Conservation (phyloP, 2,888 invertebrate genomes). For the Sipha maydis region DNA sequence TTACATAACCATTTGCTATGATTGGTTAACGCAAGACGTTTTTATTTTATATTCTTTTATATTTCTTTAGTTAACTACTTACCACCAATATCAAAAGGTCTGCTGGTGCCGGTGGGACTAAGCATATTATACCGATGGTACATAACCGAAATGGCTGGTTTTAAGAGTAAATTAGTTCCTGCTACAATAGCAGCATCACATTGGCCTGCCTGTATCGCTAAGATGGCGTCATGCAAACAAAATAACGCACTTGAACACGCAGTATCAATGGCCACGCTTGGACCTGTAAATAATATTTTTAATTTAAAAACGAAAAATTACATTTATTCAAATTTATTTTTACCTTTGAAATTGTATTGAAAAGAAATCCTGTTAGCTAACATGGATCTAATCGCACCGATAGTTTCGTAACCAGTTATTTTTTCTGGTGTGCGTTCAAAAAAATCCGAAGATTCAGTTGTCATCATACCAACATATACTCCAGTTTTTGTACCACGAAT, state of each 20-base stretch:
- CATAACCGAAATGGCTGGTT: slow-evolving; percentile 56
- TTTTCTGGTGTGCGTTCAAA: slow-evolving; percentile 68
- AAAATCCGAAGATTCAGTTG: slow-evolving; percentile 67
- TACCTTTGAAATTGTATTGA: slow-evolving; percentile 72
- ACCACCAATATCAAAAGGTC: slow-evolving; percentile 60
- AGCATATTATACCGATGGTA: slow-evolving; percentile 60
- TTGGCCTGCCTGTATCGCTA: slow-evolving; percentile 47
- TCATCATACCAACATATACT: slow-evolving; percentile 66
- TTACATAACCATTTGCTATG: slow-evolving; percentile 63
- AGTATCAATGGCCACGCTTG: slow-evolving; percentile 53
- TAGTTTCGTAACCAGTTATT: slow-evolving; percentile 72
- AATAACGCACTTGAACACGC: slow-evolving; percentile 61
- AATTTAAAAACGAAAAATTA: background rate
- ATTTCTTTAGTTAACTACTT: background rate
- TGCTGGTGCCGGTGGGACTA: slow-evolving; percentile 59
- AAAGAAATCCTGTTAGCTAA: slow-evolving; percentile 74
- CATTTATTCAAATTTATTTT: background rate
- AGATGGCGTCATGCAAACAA: slow-evolving; percentile 51
- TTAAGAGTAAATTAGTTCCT: slow-evolving; percentile 56
- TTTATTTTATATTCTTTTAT: background rate
- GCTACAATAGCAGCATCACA: slow-evolving; percentile 60
- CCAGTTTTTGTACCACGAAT: slow-evolving; percentile 69
- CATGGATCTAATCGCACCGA: slow-evolving; percentile 74
- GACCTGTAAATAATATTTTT: slow-evolving; percentile 37
- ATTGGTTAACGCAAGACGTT: background rate